Evolutionary conservation across 2,888 invertebrate species (phyloP).

Genomic region (Ypsolopha scabrella): DNA sequence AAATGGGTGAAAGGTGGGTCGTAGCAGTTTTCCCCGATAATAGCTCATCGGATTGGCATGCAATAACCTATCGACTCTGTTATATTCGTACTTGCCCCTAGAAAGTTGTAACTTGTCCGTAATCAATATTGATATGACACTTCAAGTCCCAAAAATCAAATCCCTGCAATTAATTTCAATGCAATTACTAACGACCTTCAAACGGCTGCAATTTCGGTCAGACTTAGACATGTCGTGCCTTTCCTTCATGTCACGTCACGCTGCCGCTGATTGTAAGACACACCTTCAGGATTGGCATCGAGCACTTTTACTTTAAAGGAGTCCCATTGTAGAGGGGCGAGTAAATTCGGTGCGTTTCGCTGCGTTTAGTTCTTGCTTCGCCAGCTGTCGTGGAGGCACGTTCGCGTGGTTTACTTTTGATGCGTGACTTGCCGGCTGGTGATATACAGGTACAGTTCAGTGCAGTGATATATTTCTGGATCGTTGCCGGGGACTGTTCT

Average conservation of each 20-base stretch:
- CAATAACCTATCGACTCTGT: too few species aligned
- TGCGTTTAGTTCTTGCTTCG: conserved; percentile 21
- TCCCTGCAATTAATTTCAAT: too few species aligned
- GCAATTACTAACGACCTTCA: conserved; percentile 19
- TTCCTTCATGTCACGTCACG: conserved; percentile 25
- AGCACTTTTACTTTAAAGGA: conserved; percentile 60
- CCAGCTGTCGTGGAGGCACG: conserved; percentile 27
- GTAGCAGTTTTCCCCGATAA: too few species aligned
- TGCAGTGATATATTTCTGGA: not conserved
- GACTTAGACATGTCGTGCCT: too few species aligned
- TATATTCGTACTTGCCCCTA: too few species aligned
- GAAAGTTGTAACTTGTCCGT: too few species aligned
- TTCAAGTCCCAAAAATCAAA: too few species aligned
- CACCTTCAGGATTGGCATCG: conserved; percentile 46
- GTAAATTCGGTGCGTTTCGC: conserved; percentile 26
- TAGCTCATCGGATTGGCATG: too few species aligned
- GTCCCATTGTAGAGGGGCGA: conserved; percentile 38
- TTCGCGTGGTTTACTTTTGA: conserved; percentile 11
- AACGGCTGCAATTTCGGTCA: not conserved
- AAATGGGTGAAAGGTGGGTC: too few species aligned
- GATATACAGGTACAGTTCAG: not conserved
- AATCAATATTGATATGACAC: too few species aligned
- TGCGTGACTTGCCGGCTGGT: not conserved
- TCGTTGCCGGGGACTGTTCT: not conserved
- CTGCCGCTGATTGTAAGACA: conserved; percentile 30